These are phyloP conservation scores for Dallia pectoralis DNA, from an alignment of 2,797 vertebrate species.

Conservation along the genomic window DNA sequence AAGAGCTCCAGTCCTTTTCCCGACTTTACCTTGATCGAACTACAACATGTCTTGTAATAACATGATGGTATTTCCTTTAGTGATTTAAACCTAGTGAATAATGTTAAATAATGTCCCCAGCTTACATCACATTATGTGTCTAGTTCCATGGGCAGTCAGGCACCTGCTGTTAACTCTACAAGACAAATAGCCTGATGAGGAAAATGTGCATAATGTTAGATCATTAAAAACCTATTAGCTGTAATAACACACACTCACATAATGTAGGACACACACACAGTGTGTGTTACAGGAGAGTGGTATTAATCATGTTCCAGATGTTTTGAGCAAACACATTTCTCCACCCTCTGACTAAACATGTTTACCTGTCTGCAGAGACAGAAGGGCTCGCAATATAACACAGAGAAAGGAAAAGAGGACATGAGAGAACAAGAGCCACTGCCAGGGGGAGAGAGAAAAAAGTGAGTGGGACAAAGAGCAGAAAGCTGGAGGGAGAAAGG, in stretches of 20 bases:
- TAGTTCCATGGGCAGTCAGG: slow-evolving; percentile 55
- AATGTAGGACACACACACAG: too few species aligned
- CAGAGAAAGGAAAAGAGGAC: slow-evolving; percentile 9
- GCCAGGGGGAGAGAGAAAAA: not conserved
- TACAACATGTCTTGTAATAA: too few species aligned
- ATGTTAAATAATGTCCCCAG: too few species aligned
- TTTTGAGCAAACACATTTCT: slow-evolving; percentile 40
- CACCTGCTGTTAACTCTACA: slow-evolving; percentile 59
- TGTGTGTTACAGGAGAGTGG: slow-evolving; percentile 26
- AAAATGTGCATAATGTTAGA: slow-evolving; percentile 78
- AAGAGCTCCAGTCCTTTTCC: too few species aligned
- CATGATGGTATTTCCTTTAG: too few species aligned
- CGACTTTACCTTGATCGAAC: too few species aligned
- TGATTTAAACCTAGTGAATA: too few species aligned
- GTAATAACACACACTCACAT: not conserved
- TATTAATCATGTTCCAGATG: not conserved
- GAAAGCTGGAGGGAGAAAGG: too few species aligned
- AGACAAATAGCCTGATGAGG: slow-evolving; percentile 70
- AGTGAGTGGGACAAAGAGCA: not conserved
- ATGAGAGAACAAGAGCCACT: slow-evolving; percentile 31
- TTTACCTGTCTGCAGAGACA: slow-evolving; percentile 37
- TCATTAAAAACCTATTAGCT: slow-evolving; percentile 80
- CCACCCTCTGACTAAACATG: slow-evolving; percentile 41
- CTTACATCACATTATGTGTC: not conserved
- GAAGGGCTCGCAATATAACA: slow-evolving; percentile 29